Percentiles rank a stretch among this genome's conserved stretches.
Conservation (phyloP, 2,888 invertebrate species). For the Omphaloscelis lunosa region DNA sequence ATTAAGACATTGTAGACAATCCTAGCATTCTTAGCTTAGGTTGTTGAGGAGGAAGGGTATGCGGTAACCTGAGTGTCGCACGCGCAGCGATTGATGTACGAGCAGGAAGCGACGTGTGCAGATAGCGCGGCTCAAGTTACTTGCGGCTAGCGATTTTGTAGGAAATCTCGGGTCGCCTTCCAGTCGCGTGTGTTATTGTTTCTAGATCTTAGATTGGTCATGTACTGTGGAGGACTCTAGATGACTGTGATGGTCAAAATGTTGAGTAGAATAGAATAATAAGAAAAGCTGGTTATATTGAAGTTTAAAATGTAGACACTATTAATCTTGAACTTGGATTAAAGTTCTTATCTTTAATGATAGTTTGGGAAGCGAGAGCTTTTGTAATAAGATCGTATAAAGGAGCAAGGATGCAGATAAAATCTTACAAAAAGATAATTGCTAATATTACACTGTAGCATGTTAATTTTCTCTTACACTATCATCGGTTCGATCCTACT, state of each 20-base stretch:
- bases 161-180: conserved; percentile 31
- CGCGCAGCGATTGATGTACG: conserved; percentile 56
- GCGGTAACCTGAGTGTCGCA: conserved; percentile 60
- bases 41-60: conserved; percentile 55
- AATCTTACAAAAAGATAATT: conserved; percentile 35
- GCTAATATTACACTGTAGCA: conserved; percentile 57
- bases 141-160: conserved; percentile 33
- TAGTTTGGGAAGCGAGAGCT: not conserved
- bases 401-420: conserved; percentile 16
- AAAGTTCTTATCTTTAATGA: not conserved
- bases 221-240: not conserved
- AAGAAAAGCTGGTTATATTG: not conserved
- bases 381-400: conserved; percentile 4
- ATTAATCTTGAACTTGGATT: not conserved
- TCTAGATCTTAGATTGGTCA: conserved; percentile 33
- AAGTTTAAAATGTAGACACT: not conserved
- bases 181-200: conserved; percentile 37
- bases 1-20: conserved; percentile 6
- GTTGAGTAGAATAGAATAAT: not conserved
- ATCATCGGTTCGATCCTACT: conserved; percentile 66
- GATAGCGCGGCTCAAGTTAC: conserved; percentile 57
- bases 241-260: not conserved
- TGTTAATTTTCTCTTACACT: conserved; percentile 68
- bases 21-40: conserved; percentile 14
- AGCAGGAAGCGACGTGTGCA: conserved; percentile 62